phyloP scores from a whole-genome alignment of 2,113 vertebrate genomes.

The Notarius quadriscutis region DNA sequence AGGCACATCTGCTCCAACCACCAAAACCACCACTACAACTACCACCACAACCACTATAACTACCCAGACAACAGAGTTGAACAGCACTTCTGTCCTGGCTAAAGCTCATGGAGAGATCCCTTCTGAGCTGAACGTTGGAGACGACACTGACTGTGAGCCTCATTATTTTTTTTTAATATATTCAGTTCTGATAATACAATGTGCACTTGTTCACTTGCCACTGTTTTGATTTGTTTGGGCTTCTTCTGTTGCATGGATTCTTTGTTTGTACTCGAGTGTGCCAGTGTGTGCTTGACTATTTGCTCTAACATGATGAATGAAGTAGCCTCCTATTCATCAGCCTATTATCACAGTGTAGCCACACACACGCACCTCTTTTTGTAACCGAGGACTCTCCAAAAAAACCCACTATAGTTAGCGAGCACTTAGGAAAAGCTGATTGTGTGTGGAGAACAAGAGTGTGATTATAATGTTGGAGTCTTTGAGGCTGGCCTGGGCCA shows the following conservation, averaged over 20 bases:
- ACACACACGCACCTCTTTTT: conserved; percentile 23
- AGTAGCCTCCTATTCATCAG: conserved; percentile 38
- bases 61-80: background rate
- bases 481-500: conserved; percentile 22
- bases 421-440: conserved; percentile 34
- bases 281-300: conserved; percentile 1
- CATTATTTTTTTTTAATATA: background rate
- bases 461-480: conserved; percentile 36
- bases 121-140: conserved; percentile 68
- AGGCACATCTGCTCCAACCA: background rate
- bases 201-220: background rate
- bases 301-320: conserved; percentile 25
- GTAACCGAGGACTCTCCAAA: conserved; percentile 30
- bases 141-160: conserved; percentile 62
- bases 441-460: conserved; percentile 47
- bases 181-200: conserved; percentile 9
- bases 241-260: conserved; percentile 23
- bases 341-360: conserved; percentile 39
- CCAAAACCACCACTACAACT: conserved; percentile 41
- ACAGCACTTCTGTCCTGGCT: conserved; percentile 56
- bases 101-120: conserved; percentile 52
- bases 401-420: conserved; percentile 1
- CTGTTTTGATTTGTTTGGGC: background rate
- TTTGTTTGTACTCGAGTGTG: background rate
- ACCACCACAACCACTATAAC: conserved; percentile 54